Evolutionary conservation across 2,888 invertebrate genomes (phyloP).

Genomic region (Ischnura elegans): DNA sequence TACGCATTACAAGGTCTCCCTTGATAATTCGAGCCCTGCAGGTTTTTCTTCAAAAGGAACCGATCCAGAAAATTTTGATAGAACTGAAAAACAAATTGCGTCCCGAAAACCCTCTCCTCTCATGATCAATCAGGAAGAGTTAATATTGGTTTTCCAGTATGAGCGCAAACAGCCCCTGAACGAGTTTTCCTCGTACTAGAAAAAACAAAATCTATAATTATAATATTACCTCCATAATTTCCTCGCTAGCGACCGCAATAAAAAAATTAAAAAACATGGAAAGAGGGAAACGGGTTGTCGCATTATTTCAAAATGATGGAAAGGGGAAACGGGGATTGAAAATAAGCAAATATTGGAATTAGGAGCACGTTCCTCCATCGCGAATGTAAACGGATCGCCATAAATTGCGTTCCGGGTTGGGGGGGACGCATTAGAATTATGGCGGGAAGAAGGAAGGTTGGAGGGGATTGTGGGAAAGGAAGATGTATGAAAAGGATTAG

Average conservation of each 20-base stretch:
- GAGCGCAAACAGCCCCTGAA: not conserved
- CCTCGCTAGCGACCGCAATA: not conserved
- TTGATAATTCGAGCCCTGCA: too few species aligned
- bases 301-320: not conserved
- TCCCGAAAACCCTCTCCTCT: not conserved
- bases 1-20: too few species aligned
- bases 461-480: not conserved
- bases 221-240: not conserved
- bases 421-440: not conserved
- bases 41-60: too few species aligned
- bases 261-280: not conserved
- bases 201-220: not conserved
- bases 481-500: slow-evolving; percentile 7
- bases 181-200: not conserved
- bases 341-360: not conserved
- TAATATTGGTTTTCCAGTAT: not conserved
- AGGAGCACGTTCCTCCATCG: not conserved
- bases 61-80: not conserved
- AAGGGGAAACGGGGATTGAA: not conserved
- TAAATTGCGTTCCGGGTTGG: not conserved
- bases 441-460: not conserved
- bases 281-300: not conserved
- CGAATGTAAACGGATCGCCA: not conserved
- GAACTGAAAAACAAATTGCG: not conserved
- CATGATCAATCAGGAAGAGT: not conserved